Percentiles rank a stretch among this genome's conserved stretches.
Conservation (phyloP, 2,113 vertebrate species). For the Propithecus coquereli region DNA sequence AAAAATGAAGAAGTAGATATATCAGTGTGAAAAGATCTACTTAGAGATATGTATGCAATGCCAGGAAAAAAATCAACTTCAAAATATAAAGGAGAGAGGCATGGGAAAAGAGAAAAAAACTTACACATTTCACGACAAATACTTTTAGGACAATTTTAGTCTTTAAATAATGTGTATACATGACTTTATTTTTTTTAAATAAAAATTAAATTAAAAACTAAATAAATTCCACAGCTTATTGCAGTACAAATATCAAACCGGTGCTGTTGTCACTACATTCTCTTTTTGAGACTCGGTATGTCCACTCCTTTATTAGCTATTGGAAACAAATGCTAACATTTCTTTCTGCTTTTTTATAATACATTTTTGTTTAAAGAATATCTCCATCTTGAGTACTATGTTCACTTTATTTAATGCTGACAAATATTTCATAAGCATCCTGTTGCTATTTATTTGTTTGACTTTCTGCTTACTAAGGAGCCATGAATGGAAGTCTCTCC, state of each 20-base stretch:
- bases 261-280: not conserved
- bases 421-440: not conserved
- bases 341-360: not conserved
- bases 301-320: not conserved
- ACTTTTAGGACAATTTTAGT: not conserved
- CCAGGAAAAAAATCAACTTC: not conserved
- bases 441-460: not conserved
- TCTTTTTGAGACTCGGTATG: not conserved
- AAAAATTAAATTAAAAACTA: not conserved
- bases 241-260: not conserved
- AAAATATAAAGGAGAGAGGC: not conserved
- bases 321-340: not conserved
- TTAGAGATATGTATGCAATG: not conserved
- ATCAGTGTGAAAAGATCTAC: not conserved
- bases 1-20: not conserved
- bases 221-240: not conserved
- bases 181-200: not conserved
- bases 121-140: not conserved
- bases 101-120: not conserved
- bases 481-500: not conserved
- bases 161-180: not conserved
- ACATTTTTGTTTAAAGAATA: not conserved
- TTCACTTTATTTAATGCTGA: not conserved
- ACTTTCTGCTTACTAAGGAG: not conserved
- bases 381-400: not conserved